Conservation (phyloP, 2,888 invertebrate species). For the Ellobium chinense region DNA sequence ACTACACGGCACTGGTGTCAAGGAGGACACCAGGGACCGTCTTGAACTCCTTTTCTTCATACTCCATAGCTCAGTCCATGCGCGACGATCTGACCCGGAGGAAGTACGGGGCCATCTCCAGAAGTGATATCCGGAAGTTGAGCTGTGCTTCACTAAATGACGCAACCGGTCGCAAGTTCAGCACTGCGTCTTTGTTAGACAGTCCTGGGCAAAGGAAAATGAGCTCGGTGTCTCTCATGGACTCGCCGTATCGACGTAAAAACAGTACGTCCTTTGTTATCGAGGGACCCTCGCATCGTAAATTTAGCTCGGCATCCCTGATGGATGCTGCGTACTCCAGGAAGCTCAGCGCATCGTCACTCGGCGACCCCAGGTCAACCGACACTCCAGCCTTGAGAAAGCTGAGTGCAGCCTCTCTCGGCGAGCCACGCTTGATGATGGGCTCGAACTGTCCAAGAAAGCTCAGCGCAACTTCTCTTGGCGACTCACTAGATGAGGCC, state of each 20-base stretch:
- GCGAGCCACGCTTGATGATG: not conserved
- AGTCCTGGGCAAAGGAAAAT: slow-evolving; percentile 16
- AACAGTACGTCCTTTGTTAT: slow-evolving; percentile 33
- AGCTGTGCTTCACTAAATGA: slow-evolving; percentile 34
- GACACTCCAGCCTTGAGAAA: not conserved
- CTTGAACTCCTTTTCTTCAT: slow-evolving; percentile 44
- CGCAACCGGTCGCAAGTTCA: not conserved
- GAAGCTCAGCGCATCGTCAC: slow-evolving; percentile 12
- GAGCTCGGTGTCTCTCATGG: slow-evolving; percentile 33
- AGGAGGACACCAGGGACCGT: slow-evolving; percentile 24
- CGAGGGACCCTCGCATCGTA: slow-evolving; percentile 10
- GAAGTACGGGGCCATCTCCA: slow-evolving; percentile 35
- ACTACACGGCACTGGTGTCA: not conserved
- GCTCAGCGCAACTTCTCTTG: slow-evolving; percentile 4
- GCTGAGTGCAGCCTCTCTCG: slow-evolving; percentile 1
- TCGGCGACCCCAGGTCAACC: not conserved
- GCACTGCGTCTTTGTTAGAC: slow-evolving; percentile 30
- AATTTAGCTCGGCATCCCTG: slow-evolving; percentile 22
- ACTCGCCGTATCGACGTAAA: slow-evolving; percentile 18
- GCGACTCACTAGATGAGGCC: not conserved
- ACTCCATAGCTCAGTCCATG: slow-evolving; percentile 45
- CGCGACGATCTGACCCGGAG: slow-evolving; percentile 17
- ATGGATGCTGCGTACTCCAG: slow-evolving; percentile 21
- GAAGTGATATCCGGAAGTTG: slow-evolving; percentile 37
- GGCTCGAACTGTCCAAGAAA: not conserved